phyloP scores from a whole-genome alignment of 2,888 invertebrate species.

The Ennomos fuscantarius region DNA sequence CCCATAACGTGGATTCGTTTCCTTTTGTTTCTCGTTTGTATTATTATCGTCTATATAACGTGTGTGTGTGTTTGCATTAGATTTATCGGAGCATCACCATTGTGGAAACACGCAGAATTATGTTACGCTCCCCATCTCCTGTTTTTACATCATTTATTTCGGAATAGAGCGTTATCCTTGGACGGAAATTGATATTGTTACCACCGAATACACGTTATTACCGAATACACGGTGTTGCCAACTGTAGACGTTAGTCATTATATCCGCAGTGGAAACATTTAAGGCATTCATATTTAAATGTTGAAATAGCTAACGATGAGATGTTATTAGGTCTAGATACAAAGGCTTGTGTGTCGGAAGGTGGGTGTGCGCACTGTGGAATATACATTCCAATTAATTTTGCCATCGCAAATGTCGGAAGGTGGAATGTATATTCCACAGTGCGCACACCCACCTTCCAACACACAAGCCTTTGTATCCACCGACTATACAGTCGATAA shows the following conservation, averaged over 20 bases:
- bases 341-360: too few relatives aligned
- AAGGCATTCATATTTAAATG: too few relatives aligned
- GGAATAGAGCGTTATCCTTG: conserved; percentile 53
- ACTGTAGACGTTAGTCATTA: conserved; percentile 10
- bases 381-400: too few relatives aligned
- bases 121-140: conserved; percentile 59
- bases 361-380: too few relatives aligned
- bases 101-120: conserved; percentile 62
- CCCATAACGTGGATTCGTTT: conserved; percentile 44
- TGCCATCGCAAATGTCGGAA: too few relatives aligned
- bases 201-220: conserved; percentile 31
- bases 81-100: conserved; percentile 59
- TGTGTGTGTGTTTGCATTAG: conserved; percentile 63
- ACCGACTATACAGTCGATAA: too few relatives aligned
- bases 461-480: too few relatives aligned
- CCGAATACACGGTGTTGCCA: conserved; percentile 24
- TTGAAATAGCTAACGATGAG: too few relatives aligned
- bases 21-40: conserved; percentile 51
- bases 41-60: conserved; percentile 38
- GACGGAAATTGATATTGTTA: conserved; percentile 49
- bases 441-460: too few relatives aligned
- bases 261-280: conserved; percentile 1
- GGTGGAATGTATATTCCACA: too few relatives aligned
- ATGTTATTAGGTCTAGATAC: too few relatives aligned
- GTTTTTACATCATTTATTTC: conserved; percentile 65